Evolutionary conservation across 2,888 invertebrate genomes (phyloP), one percentile per base, ranked within the genome.

Genomic region (Zelleria hepariella): DNA sequence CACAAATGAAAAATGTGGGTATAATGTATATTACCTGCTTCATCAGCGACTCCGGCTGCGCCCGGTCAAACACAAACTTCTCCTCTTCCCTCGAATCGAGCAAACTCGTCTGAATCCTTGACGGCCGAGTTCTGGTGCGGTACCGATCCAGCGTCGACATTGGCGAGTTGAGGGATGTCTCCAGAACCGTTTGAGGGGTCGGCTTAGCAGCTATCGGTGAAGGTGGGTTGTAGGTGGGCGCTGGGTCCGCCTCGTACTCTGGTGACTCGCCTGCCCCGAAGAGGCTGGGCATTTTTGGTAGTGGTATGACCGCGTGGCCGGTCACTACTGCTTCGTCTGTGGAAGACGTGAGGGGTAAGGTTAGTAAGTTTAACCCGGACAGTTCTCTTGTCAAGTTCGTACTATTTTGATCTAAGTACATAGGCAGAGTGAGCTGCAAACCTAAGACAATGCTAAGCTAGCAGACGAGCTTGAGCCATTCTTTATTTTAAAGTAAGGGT

Each of bases 21-120:
- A 23, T 57, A 21, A 42, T 42, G 5, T 42, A 10, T 52, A 20
- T 62, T 62, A 87, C 89, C 82, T 89, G 88, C 65, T 89, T 89
- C 69, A 87, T 86, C 64, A 90, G 78, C 65, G 79, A 84, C 67
- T 92, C 92, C 26, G 90, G 90, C 67, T 90, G 90, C 61, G 91
- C 90, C 64, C 90, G 85, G 86, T 95, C 92, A 86, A 94, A 86
- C 78, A 93, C 91, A 72, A 93, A 91, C 86, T 95, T 90, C 86
- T 93, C 92, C 83, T 95, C 92, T 77, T 86, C 77, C 61, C 72
- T 78, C 58, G 72, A 77, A 53, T 78, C 85, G 58, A 27, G 18
- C 32, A 78, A 59, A 57, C 68, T 79, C 0, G 78, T 79, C 62
- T 82, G 80, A 59, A 87, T 86, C 69, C 82, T 75, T 24, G 71